Evolutionary conservation across 1,140 invertebrate species (phyloP), one percentile per base, ranked within the genome.

Genomic region (Drosophila busckii): DNA sequence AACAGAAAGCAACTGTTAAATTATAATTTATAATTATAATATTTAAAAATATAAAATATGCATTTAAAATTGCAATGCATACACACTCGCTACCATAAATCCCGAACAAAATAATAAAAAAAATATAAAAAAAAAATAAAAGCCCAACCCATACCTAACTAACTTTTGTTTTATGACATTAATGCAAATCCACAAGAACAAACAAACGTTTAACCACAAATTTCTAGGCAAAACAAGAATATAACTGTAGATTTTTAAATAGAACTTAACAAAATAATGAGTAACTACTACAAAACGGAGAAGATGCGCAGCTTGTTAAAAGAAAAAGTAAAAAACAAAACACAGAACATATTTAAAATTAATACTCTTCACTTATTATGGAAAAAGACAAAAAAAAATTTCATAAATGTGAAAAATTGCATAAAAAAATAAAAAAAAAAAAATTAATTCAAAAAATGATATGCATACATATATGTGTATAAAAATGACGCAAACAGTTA

Each of bases 281-380:
- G 19, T 19, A 26, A 22, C 10, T 7, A n/a, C n/a, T n/a, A n/a
- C n/a, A n/a, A n/a, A n/a, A n/a, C n/a, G 29, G 7, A 41, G n/a
- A 8, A 52, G 10, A 60, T 40, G 54, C 32, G 44, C 61, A 38
- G 28, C 28, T 55, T 61, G 46, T 20, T 10, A 53, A 35, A 34
- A 23, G n/a, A n/a, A 25, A 37, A 15, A 7, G n/a, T 28, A 23
- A 26, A 28, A 16, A 28, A 26, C 15, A 49, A 60, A 28, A 17
- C 20, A 40, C 56, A 49, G 44, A 31, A 53, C 54, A 76, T 70
- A 78, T 71, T 82, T 73, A 54, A 82, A 80, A 69, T 62, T 64
- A 70, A 67, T 76, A 78, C 59, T 71, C 73, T 78, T 80, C 63
- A 80, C 59, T 71, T 68, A 78, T 66, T 75, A 75, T 70, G 58